These are phyloP conservation scores for Elephantulus edwardii DNA, from an alignment of 2,113 vertebrate genomes.

Conservation along the genomic window DNA sequence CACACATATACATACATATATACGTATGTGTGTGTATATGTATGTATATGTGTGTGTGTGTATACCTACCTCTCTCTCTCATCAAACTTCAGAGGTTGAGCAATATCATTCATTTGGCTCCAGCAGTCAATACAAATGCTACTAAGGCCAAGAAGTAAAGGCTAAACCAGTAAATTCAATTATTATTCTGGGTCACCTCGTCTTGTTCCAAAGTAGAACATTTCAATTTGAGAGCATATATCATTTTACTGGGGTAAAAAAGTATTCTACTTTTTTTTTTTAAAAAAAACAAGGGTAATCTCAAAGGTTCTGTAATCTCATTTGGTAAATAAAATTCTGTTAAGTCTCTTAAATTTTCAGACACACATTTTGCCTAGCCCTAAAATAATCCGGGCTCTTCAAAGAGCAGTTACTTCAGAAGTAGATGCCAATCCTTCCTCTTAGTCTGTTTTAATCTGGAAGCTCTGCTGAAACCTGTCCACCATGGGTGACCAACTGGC, in stretches of 20 bases:
- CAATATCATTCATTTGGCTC: neutral
- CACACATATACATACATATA: too few species aligned
- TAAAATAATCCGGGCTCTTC: too few species aligned
- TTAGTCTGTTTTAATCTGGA: too few species aligned
- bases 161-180: neutral
- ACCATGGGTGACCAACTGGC: too few species aligned
- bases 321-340: neutral
- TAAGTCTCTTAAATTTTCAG: neutral
- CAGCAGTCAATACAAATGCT: neutral
- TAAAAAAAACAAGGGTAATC: neutral
- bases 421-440: too few species aligned
- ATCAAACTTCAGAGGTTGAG: neutral
- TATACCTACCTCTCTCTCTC: too few species aligned
- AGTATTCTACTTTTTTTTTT: neutral
- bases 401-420: too few species aligned
- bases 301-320: neutral
- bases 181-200: neutral
- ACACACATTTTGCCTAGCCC: neutral
- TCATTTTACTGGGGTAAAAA: too few species aligned
- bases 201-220: neutral
- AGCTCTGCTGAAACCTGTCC: too few species aligned
- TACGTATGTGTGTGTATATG: neutral
- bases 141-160: neutral
- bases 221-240: too few species aligned
- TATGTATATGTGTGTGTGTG: neutral